These are phyloP conservation scores for Onthophagus taurus DNA, from an alignment of 1,140 invertebrate species.

Conservation along the genomic window DNA sequence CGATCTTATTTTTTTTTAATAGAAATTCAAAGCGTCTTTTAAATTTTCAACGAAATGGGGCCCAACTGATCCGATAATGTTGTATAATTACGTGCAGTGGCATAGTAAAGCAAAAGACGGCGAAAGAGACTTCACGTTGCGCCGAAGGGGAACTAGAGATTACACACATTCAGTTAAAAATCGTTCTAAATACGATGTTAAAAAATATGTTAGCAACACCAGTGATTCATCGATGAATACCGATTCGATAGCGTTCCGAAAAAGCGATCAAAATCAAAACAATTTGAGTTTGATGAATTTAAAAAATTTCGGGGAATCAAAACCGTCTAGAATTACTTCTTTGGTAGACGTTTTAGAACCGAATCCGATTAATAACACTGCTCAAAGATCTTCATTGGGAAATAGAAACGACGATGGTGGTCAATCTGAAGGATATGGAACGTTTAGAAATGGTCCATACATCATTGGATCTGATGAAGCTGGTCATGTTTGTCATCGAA, in stretches of 20 bases:
- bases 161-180: constrained; percentile 49
- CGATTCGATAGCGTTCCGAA: neutral
- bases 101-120: constrained; percentile 36
- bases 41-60: constrained; percentile 52
- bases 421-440: constrained; percentile 32
- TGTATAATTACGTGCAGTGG: constrained; percentile 50
- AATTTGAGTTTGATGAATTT: constrained; percentile 10
- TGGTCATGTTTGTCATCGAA: constrained; percentile 33
- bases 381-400: constrained; percentile 19
- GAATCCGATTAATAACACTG: constrained; percentile 13
- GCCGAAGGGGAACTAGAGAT: constrained; percentile 47
- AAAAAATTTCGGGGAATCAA: constrained; percentile 17
- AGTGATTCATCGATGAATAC: constrained; percentile 4
- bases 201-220: constrained; percentile 1
- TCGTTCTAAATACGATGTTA: constrained; percentile 13
- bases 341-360: constrained; percentile 25
- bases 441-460: constrained; percentile 34
- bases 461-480: constrained; percentile 28
- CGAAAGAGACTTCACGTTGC: constrained; percentile 47
- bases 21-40: constrained; percentile 49
- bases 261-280: constrained; percentile 20
- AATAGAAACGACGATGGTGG: constrained; percentile 18
- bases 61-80: constrained; percentile 48
- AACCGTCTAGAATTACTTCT: constrained; percentile 20
- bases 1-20: constrained; percentile 17